Percentiles rank a stretch among this genome's conserved stretches.
Evolutionary conservation across 2,888 invertebrate species (phyloP).

Genomic region (Acleris laterana): DNA sequence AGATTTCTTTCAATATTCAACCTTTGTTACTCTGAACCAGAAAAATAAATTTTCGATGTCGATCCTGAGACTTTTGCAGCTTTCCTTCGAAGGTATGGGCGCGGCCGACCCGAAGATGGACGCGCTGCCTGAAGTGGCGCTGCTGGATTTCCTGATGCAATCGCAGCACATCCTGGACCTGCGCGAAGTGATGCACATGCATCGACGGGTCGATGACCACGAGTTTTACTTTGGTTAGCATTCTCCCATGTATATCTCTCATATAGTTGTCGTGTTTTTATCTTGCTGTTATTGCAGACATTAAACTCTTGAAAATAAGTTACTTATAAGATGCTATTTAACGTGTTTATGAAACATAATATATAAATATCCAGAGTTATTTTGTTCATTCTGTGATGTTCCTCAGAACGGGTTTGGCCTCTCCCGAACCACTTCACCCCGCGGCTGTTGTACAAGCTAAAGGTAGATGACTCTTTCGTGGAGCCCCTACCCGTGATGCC

Average conservation of each 20-base stretch:
- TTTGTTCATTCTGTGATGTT: neutral
- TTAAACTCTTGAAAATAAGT: too few species aligned
- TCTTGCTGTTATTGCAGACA: too few species aligned
- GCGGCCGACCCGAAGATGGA: conserved; percentile 72
- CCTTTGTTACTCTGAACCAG: too few species aligned
- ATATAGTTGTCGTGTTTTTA: neutral
- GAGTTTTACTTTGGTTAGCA: conserved; percentile 70
- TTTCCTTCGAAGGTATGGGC: conserved; percentile 67
- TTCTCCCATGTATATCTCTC: neutral
- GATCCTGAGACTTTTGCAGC: conserved; percentile 46
- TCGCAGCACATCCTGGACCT: conserved; percentile 69
- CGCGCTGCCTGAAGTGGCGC: conserved; percentile 75
- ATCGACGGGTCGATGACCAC: conserved; percentile 74
- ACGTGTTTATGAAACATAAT: neutral
- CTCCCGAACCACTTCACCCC: conserved; percentile 74
- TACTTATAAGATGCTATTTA: too few species aligned
- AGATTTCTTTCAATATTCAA: too few species aligned
- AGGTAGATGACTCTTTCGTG: conserved; percentile 75
- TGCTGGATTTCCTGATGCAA: conserved; percentile 73
- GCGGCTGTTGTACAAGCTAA: conserved; percentile 69
- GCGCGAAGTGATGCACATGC: conserved; percentile 57
- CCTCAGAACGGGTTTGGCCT: conserved; percentile 73
- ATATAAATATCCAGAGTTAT: neutral
- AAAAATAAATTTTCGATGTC: too few species aligned
- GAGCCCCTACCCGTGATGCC: conserved; percentile 77